Evolutionary conservation across 2,888 invertebrate species (phyloP), one percentile per base, ranked within the genome.

Genomic region (Euzophera pinguis): DNA sequence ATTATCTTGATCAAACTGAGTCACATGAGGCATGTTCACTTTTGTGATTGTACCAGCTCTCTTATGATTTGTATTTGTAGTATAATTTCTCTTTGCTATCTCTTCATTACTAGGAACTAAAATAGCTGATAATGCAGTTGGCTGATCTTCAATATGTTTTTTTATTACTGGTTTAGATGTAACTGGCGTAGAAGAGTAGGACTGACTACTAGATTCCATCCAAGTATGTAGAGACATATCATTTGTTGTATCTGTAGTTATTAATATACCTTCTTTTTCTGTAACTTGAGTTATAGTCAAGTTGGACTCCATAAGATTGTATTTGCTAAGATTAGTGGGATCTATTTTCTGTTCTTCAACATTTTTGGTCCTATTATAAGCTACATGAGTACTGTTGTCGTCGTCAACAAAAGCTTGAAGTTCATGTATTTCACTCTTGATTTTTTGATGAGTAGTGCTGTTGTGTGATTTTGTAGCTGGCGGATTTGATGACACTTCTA

Each of bases 81-180:
- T 80, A 47, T 71, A 71, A 55, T 81, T 82, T 35, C 75, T 76
- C 59, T 69, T 72, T 49, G 69, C 60, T 13, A 76, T 60, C 50
- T 88, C 86, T 56, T 82, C 81, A 73, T 70, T 76, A 12, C 91
- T 93, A 32, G 94, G 94, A 47, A 92, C 83, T 45, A 94, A 72
- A 27, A 94, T 81, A 16, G 94, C 92, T 17, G 94, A 93, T 14
- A 94, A 74, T 16, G 94, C 92, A 66, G 91, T 88, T 43, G 90
- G 81, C 58, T 72, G 81, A 58, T 54, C 43, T 16, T 84, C 82
- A 57, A 81, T 70, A 58, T 81, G 77, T 58, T 84, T 83, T 54
- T 77, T 82, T 38, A 73, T 75, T 53, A 75, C 72, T 56, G 79
- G 75, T 57, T 79, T 84, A 38, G 78, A 64, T 52, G 80, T 80